Base-by-base conservation (phyloP, 2,888 invertebrate genomes). In the Drosophila hamatofila region DNA sequence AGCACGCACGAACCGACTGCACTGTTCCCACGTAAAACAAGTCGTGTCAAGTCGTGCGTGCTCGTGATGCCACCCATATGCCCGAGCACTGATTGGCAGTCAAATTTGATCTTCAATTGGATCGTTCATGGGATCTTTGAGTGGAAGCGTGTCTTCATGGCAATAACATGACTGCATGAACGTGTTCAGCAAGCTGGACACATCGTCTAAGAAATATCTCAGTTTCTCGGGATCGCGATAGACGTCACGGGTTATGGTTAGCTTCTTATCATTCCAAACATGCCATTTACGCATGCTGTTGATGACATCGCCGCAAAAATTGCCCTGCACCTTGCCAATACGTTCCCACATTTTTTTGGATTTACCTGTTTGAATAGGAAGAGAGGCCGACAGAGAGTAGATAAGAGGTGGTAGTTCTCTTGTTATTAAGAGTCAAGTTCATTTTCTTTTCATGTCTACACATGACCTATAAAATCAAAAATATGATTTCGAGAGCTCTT, bases 261-360 rank as follows among this genome's bases (percentile, higher is more conserved):
- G 18, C 9, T 74, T 55, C 0, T 70, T 30, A 14, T 75, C 75
- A 25, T 61, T 49, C 58, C 90, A 72, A 23, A 91, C 86, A 4
- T 80, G 77, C 91, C 91, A 92, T 39, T 86, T 82, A 12, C 80
- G 81, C 90, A 92, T 90, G 58, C 90, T 91, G 0, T 71, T 30
- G 0, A 91, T 78, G 12, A 92, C 81, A 67, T 91, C 88, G 8
- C 72, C 54, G 39, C 91, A 90, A 46, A 88, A 84, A 27, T 78
- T 66, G 0, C 21, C 18, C 3, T 25, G 44, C 0, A 12, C 6
- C 0, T 23, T 16, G 3, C 9, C 9, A 12, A 48, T 42, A 0
- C 42, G 35, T 1, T 18, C 37, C 5, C 61, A 4, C 0, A 70
- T 42, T 0, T 61, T 14, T 1, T 58, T 41, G 57, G 0, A 30